Evolutionary conservation across 1,140 invertebrate species (phyloP), one percentile per base, ranked within the genome.

Genomic region (Drosophila mayri): DNA sequence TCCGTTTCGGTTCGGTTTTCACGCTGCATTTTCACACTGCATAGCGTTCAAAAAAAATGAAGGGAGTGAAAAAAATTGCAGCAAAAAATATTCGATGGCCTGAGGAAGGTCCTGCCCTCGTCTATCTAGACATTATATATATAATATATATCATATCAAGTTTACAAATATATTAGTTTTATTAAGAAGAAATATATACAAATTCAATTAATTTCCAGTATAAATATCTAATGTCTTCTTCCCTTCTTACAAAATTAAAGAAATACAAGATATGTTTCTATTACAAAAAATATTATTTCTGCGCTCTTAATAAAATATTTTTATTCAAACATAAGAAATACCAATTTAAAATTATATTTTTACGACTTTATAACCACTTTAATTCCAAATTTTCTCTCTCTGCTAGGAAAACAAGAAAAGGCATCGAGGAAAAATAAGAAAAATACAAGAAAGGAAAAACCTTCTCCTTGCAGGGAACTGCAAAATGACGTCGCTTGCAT

Each of bases 401-500:
- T 67, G 70, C 28, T 41, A 5, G 6, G 9, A 43, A 22, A 38
- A 50, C 30, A 30, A 59, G 22, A 32, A 30, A 72, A 41, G 20
- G 30, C 44, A 16, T 10, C 22, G 62, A 1, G 38, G 25, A 47
- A 55, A 57, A 74, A 40, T 58, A 1, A 32, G 25, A 47, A 55
- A 57, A 74, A 40, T 58, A 22, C 14, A n/a, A 65, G 22, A 40
- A 37, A 35, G 18, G 18, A 52, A 16, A 4, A 37, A 10, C 32
- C 50, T 38, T 49, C 16, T 38, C 28, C 50, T 49, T 32, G 41
- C 41, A 49, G 76, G 72, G 18, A 76, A 76, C 68, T 76, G 83
- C 54, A 44, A 87, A 87, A 83, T 88, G 80, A 86, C 81, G 67
- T 66, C 57, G 72, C 79, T 84, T 83, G 84, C 84, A 86, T 87